Evolutionary conservation across 2,113 vertebrate genomes (phyloP).

Genomic region (Cranoglanis bouderius): DNA sequence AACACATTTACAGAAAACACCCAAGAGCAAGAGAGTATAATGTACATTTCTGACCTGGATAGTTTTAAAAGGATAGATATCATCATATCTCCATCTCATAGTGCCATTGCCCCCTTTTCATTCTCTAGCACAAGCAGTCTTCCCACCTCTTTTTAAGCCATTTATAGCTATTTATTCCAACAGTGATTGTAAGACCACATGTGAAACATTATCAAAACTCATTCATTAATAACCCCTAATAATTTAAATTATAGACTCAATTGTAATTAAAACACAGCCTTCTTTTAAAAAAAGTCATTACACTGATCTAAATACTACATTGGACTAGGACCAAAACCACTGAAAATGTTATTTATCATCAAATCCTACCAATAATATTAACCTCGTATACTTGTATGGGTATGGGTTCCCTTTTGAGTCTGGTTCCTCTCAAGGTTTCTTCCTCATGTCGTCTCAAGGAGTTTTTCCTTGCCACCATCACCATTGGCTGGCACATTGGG

Average conservation of each 20-base stretch:
- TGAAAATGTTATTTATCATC: neutral
- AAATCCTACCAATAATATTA: neutral
- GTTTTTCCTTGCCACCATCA: too few species aligned
- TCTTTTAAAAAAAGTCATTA: neutral
- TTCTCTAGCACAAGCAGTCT: neutral
- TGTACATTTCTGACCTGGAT: neutral
- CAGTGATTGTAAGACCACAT: neutral
- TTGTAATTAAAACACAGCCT: neutral
- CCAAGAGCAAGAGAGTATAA: neutral
- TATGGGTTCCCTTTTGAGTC: too few species aligned
- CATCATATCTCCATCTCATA: too few species aligned
- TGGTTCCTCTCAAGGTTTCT: too few species aligned
- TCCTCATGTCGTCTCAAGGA: too few species aligned
- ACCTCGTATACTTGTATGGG: neutral
- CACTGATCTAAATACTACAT: neutral
- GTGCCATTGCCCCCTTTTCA: neutral
- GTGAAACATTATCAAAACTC: neutral
- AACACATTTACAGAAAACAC: neutral
- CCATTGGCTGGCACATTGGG: too few species aligned
- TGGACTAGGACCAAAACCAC: neutral
- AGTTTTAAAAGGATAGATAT: too few species aligned
- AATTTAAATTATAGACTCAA: neutral
- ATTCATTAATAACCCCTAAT: neutral
- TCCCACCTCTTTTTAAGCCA: neutral
- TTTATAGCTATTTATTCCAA: neutral